A percentile compares a stretch with the other conserved stretches of the same genome.
Conservation (phyloP, 1,140 invertebrate genomes). For the Drosophila auraria region DNA sequence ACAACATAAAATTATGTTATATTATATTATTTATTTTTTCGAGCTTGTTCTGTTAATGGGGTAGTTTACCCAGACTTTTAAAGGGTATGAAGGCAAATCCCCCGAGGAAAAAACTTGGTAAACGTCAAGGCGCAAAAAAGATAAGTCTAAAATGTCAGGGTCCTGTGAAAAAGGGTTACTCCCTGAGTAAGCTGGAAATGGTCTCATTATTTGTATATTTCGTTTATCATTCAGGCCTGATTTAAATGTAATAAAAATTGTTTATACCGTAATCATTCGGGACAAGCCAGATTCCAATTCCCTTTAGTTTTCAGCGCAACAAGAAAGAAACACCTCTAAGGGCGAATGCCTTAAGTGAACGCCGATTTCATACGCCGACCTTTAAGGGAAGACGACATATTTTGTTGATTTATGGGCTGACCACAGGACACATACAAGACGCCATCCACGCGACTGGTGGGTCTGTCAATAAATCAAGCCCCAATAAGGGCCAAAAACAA, state of each 20-base stretch:
- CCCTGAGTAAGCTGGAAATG: constrained; percentile 28
- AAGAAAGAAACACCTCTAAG: constrained; percentile 8
- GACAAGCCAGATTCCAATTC: constrained; percentile 6
- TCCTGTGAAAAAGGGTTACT: constrained; percentile 33
- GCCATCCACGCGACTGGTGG: constrained; percentile 18
- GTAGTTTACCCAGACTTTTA: neutral
- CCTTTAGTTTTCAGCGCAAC: neutral
- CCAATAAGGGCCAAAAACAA: constrained; percentile 26
- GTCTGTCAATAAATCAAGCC: constrained; percentile 72
- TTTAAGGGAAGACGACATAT: constrained; percentile 60
- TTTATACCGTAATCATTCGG: constrained; percentile 76
- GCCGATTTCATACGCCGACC: neutral
- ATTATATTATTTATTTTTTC: too few relatives aligned
- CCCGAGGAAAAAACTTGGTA: constrained; percentile 16
- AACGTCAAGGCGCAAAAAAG: constrained; percentile 43
- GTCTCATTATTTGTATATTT: constrained; percentile 76
- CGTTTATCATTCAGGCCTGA: constrained; percentile 77
- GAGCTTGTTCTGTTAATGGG: neutral
- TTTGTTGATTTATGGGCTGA: constrained; percentile 63
- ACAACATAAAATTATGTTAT: too few relatives aligned
- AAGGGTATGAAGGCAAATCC: constrained; percentile 25
- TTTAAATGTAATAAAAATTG: constrained; percentile 78
- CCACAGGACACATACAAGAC: constrained; percentile 48
- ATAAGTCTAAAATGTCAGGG: constrained; percentile 47
- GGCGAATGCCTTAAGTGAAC: neutral